Evolutionary conservation across 2,888 invertebrate genomes (phyloP), one percentile per base, ranked within the genome.

Genomic region (Rhingia rostrata): DNA sequence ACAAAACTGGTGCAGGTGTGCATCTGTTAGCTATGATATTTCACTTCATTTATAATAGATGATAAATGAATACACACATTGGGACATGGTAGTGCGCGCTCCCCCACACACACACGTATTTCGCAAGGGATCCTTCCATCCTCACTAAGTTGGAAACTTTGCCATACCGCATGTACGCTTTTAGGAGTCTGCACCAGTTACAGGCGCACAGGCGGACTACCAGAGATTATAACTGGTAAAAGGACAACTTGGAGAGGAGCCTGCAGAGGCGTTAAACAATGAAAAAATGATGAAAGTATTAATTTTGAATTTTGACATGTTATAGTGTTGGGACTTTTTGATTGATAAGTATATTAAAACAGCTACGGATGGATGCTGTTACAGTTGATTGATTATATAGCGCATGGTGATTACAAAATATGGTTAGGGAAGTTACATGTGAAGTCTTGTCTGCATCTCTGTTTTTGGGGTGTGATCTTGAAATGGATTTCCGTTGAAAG

Each of bases 11-110:
- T 84, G 84, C 84, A 80, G 84, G 84, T 84, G 84, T 84, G 84
- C 84, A 84, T 84, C 80, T 84, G 74, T 39, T 84, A 58, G 66
- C 80, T 80, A 75, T 80, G 84, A 84, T 84, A 80, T 84, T 80
- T 75, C 80, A 70, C 80, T 84, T 84, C 84, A 80, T 84, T 84
- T 84, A 80, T 84, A 84, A 84, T 84, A 75, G 70, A 84, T 84
- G 84, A 84, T 80, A 84, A 84, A 84, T 84, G 84, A 84, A 80
- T 80, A 80, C 84, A 84, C 56, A 37, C 56, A 32, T 32, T 6
- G 54, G 7, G n/a, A 45, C 61, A 61, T 73, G 67, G 43, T 39
- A 12, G 43, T 45, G 35, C 64, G 22, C 63, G 51, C 60, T n/a
- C 66, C 14, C 72, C 32, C 30, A 66, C 30, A 47, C 41, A 47